Conservation (phyloP, 2,888 invertebrate species). For the Bedellia somnulentella region DNA sequence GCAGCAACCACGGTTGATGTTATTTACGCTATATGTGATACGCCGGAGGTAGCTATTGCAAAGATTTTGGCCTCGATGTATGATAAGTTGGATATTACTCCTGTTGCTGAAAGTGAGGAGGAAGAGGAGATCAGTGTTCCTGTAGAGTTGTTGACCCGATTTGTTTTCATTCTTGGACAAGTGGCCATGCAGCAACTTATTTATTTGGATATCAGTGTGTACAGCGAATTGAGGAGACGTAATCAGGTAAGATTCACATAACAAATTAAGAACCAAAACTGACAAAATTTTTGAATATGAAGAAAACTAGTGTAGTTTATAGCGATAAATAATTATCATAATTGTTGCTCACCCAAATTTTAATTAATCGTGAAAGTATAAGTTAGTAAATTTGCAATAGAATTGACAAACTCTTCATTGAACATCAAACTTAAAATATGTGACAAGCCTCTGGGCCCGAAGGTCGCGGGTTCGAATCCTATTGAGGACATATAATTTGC, state of each 20-base stretch:
- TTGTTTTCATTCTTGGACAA: slow-evolving; percentile 71
- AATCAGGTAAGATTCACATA: slow-evolving; percentile 32
- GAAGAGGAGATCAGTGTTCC: slow-evolving; percentile 33
- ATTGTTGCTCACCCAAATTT: too few species aligned
- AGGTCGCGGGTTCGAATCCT: too few species aligned
- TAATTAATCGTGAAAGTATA: too few species aligned
- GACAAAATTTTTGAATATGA: too few species aligned
- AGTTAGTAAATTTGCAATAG: too few species aligned
- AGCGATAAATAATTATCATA: too few species aligned
- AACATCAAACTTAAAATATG: too few species aligned
- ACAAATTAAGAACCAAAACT: too few species aligned
- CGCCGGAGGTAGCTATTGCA: slow-evolving; percentile 54
- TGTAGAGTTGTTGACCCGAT: slow-evolving; percentile 46
- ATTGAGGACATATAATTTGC: too few species aligned
- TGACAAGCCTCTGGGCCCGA: too few species aligned
- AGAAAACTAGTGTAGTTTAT: too few species aligned
- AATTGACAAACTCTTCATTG: too few species aligned
- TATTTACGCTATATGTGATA: slow-evolving; percentile 59
- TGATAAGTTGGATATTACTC: slow-evolving; percentile 34
- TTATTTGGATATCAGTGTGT: slow-evolving; percentile 79
- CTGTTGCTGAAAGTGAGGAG: slow-evolving; percentile 25
- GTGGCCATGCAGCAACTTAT: slow-evolving; percentile 78
- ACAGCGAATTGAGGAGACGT: slow-evolving; percentile 71
- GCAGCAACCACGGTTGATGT: slow-evolving; percentile 55
- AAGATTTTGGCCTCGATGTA: slow-evolving; percentile 51